Conservation (phyloP, 2,888 invertebrate species). For the Panopea generosa region DNA sequence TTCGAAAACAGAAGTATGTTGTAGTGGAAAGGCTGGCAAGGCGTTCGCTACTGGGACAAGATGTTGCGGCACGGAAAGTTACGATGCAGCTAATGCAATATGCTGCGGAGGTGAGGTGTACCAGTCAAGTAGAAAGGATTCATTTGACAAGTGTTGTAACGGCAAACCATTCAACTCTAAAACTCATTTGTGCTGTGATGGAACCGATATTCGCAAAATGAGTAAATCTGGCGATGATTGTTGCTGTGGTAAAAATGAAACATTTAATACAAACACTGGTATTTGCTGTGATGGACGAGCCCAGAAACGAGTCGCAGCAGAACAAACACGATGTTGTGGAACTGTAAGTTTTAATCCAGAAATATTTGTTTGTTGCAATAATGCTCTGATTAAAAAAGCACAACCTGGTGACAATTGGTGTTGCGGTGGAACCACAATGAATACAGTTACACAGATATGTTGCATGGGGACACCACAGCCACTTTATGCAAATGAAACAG, state of each 20-base stretch:
- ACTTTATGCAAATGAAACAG: slow-evolving; percentile 28
- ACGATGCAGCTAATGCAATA: slow-evolving; percentile 20
- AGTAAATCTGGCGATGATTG: slow-evolving; percentile 37
- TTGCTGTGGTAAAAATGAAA: slow-evolving; percentile 50
- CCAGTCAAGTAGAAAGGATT: not conserved
- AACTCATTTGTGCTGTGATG: slow-evolving; percentile 44
- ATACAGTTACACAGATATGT: slow-evolving; percentile 43
- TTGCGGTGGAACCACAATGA: slow-evolving; percentile 54
- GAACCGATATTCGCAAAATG: slow-evolving; percentile 30
- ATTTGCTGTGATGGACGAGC: slow-evolving; percentile 54
- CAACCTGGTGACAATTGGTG: slow-evolving; percentile 52
- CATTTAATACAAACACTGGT: slow-evolving; percentile 25
- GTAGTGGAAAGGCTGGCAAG: slow-evolving; percentile 41
- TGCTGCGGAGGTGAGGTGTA: slow-evolving; percentile 48
- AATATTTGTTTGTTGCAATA: slow-evolving; percentile 36
- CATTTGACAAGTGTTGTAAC: slow-evolving; percentile 32
- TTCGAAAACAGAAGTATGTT: slow-evolving; percentile 48
- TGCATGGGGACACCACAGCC: slow-evolving; percentile 43
- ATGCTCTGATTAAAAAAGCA: slow-evolving; percentile 18
- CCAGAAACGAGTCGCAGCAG: slow-evolving; percentile 24
- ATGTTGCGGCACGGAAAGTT: slow-evolving; percentile 43
- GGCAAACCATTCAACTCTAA: slow-evolving; percentile 29
- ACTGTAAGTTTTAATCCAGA: slow-evolving; percentile 32
- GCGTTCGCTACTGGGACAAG: slow-evolving; percentile 36
- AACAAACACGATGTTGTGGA: slow-evolving; percentile 46